Evolutionary conservation across 2,888 invertebrate genomes (phyloP), one percentile per base, ranked within the genome.

Genomic region (Cephus sareptanus): DNA sequence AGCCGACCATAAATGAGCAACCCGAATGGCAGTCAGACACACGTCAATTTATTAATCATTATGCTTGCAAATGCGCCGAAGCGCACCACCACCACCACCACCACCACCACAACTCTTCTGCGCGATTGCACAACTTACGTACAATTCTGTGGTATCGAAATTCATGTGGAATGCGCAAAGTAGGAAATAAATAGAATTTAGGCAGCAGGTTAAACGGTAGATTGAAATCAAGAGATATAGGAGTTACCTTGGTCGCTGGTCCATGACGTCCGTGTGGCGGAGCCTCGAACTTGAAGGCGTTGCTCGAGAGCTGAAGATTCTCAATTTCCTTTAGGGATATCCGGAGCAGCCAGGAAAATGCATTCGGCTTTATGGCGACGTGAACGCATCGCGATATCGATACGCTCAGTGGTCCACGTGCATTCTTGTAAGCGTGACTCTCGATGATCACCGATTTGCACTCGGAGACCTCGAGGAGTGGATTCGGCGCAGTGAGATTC

Each of bases 291-390:
- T 93, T 93, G 89, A 96, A 96, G 0, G 95, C 93, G 75, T 94
- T 93, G 77, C 93, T 92, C 33, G 93, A 92, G 68, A 96, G 91
- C 77, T 93, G 92, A 76, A 96, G 90, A 35, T 92, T 91, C 9
- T 89, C 89, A 30, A 96, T 94, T 82, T 95, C 93, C 79, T 88
- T 92, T 81, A 96, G 93, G 77, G 91, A 92, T 88, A 95, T 93
- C 80, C 93, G 93, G 74, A 94, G 92, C 40, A 96, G 92, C 93
- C 95, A 94, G 68, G 95, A 94, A 87, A 96, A 95, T 1, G 95
- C 94, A 74, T 93, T 93, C 33, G 94, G 93, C 85, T 94, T 94
- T 81, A 96, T 92, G 33, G 93, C 92, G 23, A 95, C 94, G 85
- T 92, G 92, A 78, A 92, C 92, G 87, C 94, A 94, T 80, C 93